Evolutionary conservation across 2,113 vertebrate species (phyloP).

Genomic region (Aldabrachelys gigantea): DNA sequence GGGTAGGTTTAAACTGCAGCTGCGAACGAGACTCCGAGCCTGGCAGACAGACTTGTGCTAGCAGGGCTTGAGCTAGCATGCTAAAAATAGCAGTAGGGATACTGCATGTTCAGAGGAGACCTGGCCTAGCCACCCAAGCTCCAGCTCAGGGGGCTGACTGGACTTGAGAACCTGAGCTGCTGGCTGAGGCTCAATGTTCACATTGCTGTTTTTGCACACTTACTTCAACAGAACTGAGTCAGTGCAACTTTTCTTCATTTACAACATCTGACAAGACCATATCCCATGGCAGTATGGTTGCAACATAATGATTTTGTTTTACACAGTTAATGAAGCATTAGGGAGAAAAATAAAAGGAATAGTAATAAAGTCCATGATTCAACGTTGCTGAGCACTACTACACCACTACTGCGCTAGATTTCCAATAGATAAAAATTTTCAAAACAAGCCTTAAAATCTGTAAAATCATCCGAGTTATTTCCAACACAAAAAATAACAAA

Average conservation of each 20-base stretch:
- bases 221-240: neutral
- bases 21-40: neutral
- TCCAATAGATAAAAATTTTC: slow-evolving; percentile 26
- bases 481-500: slow-evolving; percentile 11
- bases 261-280: neutral
- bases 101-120: neutral
- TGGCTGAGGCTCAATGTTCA: neutral
- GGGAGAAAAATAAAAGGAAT: neutral
- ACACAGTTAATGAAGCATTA: neutral
- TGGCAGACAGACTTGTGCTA: neutral
- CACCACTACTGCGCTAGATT: neutral
- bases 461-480: slow-evolving; percentile 15
- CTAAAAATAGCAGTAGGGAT: neutral
- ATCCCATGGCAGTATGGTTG: neutral
- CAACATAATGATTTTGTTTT: neutral
- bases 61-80: neutral
- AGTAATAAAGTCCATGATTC: slow-evolving; percentile 20
- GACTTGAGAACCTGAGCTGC: neutral
- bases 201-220: neutral
- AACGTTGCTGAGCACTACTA: neutral
- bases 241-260: neutral
- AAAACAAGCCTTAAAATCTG: slow-evolving; percentile 6
- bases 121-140: neutral
- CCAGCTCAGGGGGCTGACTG: neutral
- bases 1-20: neutral